Evolutionary conservation across 1,140 invertebrate genomes (phyloP).

Genomic region (Ephestia elutella): DNA sequence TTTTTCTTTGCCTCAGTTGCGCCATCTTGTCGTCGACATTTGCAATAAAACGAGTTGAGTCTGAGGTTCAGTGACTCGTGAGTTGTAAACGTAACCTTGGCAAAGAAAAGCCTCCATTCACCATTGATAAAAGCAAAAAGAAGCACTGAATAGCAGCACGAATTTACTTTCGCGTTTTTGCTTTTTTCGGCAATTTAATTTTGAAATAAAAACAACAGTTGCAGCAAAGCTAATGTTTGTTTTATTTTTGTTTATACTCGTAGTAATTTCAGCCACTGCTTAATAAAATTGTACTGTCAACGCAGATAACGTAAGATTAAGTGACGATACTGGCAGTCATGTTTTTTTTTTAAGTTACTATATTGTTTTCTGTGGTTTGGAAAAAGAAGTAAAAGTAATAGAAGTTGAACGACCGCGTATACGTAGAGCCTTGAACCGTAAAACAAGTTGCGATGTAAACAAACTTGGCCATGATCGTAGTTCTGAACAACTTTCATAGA

Average conservation of each 20-base stretch:
- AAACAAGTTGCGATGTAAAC: constrained; percentile 31
- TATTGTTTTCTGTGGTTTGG: background rate
- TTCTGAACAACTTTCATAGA: constrained; percentile 32
- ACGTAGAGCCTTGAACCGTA: constrained; percentile 45
- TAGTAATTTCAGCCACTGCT: too few relatives aligned
- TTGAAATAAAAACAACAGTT: background rate
- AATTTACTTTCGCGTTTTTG: background rate
- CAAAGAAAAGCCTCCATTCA: background rate
- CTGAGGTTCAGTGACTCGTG: background rate
- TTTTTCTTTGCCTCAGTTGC: too few relatives aligned
- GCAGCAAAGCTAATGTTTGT: background rate
- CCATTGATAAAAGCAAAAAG: background rate
- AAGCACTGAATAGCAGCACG: background rate
- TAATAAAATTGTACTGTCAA: too few relatives aligned
- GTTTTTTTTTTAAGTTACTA: too few relatives aligned
- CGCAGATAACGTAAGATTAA: too few relatives aligned
- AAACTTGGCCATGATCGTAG: constrained; percentile 47
- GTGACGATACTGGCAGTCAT: too few relatives aligned
- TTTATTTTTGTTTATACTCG: too few relatives aligned
- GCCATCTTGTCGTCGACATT: constrained; percentile 18
- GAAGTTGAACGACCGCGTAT: constrained; percentile 24
- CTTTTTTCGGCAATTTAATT: background rate
- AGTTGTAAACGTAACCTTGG: constrained; percentile 18
- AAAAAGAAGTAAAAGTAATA: constrained; percentile 11
- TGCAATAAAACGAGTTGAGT: constrained; percentile 14